These are phyloP conservation scores for Platichthys flesus DNA, from an alignment of 2,113 vertebrate species.

Conservation along the genomic window DNA sequence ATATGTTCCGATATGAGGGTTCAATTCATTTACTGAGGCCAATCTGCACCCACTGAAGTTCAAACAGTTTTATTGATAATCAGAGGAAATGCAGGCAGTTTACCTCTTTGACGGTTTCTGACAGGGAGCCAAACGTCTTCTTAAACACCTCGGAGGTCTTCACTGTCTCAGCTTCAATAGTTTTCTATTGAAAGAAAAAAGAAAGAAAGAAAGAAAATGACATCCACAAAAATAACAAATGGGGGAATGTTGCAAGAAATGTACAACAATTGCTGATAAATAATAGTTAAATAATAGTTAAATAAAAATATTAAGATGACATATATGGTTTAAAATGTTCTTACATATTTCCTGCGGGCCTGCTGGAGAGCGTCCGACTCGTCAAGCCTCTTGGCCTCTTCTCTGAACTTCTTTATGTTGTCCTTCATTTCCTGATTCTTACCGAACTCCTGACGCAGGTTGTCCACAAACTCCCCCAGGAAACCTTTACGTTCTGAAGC, in stretches of 20 bases:
- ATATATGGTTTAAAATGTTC: conserved; percentile 27
- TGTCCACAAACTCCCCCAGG: conserved; percentile 91
- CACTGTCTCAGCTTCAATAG: conserved; percentile 93
- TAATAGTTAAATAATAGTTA: background rate
- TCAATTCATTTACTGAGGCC: no score
- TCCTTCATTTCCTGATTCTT: conserved; percentile 98
- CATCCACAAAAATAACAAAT: background rate
- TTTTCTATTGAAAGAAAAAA: conserved; percentile 83
- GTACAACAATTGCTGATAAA: background rate
- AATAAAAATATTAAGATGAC: background rate
- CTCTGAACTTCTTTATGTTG: conserved; percentile 94
- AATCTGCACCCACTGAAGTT: background rate
- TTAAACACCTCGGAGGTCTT: conserved; percentile 92
- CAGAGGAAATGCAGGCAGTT: background rate
- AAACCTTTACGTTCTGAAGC: conserved; percentile 87
- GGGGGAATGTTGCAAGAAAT: background rate
- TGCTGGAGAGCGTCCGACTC: conserved; percentile 93
- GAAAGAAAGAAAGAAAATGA: background rate
- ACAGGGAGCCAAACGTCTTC: conserved; percentile 90
- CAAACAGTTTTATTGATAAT: background rate
- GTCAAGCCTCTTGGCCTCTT: conserved; percentile 92
- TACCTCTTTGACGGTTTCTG: conserved; percentile 93
- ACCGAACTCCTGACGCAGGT: conserved; percentile 91
- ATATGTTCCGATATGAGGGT: no score
- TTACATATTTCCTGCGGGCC: conserved; percentile 94